A percentile compares a stretch with the other conserved stretches of the same genome.
phyloP scores from a whole-genome alignment of 2,113 vertebrate species.

The Pelmatolapia mariae region DNA sequence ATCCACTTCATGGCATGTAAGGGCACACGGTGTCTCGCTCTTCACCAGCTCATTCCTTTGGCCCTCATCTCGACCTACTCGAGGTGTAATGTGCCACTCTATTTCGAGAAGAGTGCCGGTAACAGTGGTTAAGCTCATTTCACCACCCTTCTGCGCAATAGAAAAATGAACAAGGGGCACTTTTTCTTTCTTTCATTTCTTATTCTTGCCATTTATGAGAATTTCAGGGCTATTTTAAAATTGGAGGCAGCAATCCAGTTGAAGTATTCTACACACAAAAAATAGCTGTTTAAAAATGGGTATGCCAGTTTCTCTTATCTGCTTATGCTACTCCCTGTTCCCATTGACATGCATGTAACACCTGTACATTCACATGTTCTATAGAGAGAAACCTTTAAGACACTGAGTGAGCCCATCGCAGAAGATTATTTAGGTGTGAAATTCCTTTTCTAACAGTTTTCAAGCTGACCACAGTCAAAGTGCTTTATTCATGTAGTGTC shows the following conservation, averaged over 20 bases:
- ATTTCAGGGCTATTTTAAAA: constrained; percentile 1
- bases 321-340: background rate
- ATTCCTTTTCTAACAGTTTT: background rate
- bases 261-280: background rate
- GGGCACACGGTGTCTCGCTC: background rate
- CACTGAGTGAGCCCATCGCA: background rate
- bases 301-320: constrained; percentile 4
- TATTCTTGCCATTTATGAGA: constrained; percentile 3
- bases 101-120: constrained; percentile 12
- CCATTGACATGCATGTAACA: background rate
- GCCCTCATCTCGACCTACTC: constrained; percentile 19
- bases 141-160: constrained; percentile 42
- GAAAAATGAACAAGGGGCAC: constrained; percentile 21
- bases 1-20: background rate
- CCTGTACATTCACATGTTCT: background rate
- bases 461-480: background rate
- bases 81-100: constrained; percentile 25
- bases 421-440: background rate
- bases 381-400: background rate
- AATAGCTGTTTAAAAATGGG: background rate
- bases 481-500: background rate
- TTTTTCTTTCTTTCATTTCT: constrained; percentile 1
- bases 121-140: constrained; percentile 53
- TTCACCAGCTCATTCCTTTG: constrained; percentile 9
- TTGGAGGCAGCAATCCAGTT: constrained; percentile 2